Evolutionary conservation across 2,888 invertebrate genomes (phyloP).

Genomic region (Cyaniris semiargus): DNA sequence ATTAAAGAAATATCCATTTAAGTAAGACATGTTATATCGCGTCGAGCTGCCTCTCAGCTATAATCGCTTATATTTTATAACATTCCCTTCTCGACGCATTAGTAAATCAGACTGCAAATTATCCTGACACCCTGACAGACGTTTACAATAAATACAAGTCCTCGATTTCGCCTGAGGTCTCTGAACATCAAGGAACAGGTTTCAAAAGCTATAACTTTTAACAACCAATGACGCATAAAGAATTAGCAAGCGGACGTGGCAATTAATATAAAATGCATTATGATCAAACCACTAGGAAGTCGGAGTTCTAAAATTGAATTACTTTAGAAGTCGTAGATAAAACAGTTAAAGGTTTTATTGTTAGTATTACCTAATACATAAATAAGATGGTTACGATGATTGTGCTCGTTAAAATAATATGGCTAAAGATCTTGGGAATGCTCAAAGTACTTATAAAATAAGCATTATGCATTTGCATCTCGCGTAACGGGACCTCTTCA

Average conservation of each 20-base stretch:
- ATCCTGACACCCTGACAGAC: slow-evolving; percentile 43
- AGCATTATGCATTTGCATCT: slow-evolving; percentile 15
- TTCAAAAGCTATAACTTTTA: slow-evolving; percentile 48
- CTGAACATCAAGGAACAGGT: slow-evolving; percentile 47
- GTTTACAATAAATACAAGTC: slow-evolving; percentile 49
- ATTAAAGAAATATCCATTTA: background rate
- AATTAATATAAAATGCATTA: slow-evolving; percentile 41
- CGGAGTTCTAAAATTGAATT: background rate
- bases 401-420: slow-evolving; percentile 7
- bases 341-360: background rate
- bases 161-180: slow-evolving; percentile 51
- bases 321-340: background rate
- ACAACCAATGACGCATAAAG: slow-evolving; percentile 57
- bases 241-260: slow-evolving; percentile 48
- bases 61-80: background rate
- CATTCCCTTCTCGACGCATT: slow-evolving; percentile 8
- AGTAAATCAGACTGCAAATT: slow-evolving; percentile 42
- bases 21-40: background rate
- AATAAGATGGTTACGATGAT: background rate
- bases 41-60: background rate
- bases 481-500: background rate
- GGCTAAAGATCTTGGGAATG: slow-evolving; percentile 12
- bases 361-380: slow-evolving; percentile 10
- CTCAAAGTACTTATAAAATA: slow-evolving; percentile 20
- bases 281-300: background rate